A percentile compares a stretch with the other conserved stretches of the same genome.
These are phyloP conservation scores for Microctonus hyperodae DNA, from an alignment of 2,888 invertebrate genomes.

Conservation along the genomic window DNA sequence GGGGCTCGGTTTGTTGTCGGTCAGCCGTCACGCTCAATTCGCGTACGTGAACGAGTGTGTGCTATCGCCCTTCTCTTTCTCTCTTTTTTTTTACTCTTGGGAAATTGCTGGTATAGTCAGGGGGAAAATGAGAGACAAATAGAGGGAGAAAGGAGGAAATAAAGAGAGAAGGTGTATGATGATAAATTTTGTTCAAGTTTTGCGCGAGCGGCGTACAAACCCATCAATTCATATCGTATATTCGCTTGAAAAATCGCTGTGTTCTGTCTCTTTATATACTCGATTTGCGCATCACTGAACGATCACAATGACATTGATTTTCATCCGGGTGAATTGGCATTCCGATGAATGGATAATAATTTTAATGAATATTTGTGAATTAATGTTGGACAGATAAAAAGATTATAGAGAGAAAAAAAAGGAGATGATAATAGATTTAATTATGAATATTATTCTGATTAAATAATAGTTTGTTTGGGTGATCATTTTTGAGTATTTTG, in stretches of 20 bases:
- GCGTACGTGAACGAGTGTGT: neutral
- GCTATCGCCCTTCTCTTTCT: neutral
- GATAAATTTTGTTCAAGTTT: neutral
- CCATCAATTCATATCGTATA: neutral
- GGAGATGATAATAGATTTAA: too few species aligned
- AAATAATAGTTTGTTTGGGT: neutral
- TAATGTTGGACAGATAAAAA: neutral
- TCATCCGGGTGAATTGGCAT: neutral
- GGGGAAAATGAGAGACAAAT: too few species aligned
- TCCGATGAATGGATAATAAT: neutral
- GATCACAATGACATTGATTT: neutral
- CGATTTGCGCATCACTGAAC: neutral
- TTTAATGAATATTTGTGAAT: neutral
- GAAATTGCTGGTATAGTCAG: too few species aligned
- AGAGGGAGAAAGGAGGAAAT: neutral
- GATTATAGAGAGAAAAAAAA: too few species aligned
- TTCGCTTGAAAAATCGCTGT: neutral
- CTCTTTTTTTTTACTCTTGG: neutral
- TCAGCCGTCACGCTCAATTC: conserved; percentile 25
- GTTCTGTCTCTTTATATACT: neutral
- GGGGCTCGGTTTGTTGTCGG: conserved; percentile 21
- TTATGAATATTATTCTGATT: too few species aligned
- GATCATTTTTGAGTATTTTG: too few species aligned
- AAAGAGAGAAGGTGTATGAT: neutral
- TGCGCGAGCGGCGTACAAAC: neutral